Percentiles rank a stretch among this genome's conserved stretches.
These are phyloP conservation scores for Hippocampus comes DNA, from an alignment of 2,113 vertebrate species.

Conservation along the genomic window DNA sequence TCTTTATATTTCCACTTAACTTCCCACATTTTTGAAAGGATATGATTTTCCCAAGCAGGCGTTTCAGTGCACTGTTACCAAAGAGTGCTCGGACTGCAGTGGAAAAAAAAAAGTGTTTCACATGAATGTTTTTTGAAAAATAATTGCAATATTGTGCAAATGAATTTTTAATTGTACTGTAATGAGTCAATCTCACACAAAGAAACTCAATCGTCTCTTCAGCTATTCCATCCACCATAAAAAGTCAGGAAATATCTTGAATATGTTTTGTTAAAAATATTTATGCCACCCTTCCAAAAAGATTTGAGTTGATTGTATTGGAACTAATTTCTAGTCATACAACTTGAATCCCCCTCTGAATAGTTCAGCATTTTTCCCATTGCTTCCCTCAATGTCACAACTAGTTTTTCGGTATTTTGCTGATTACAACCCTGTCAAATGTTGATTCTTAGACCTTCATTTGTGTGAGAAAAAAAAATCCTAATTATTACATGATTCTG, in stretches of 20 bases:
- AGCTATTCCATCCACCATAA: too few relatives aligned
- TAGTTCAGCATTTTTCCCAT: too few relatives aligned
- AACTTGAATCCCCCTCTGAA: too few relatives aligned
- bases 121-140: background rate
- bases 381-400: too few relatives aligned
- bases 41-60: conserved; percentile 25
- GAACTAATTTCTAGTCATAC: too few relatives aligned
- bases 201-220: too few relatives aligned
- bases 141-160: background rate
- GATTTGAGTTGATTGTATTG: too few relatives aligned
- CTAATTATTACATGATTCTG: background rate
- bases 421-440: too few relatives aligned
- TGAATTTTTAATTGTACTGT: background rate
- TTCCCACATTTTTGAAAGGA: conserved; percentile 19
- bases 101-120: background rate
- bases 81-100: background rate
- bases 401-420: too few relatives aligned
- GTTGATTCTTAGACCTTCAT: background rate
- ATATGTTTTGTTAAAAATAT: too few relatives aligned
- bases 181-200: background rate
- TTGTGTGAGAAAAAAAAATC: background rate
- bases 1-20: conserved; percentile 15
- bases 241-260: too few relatives aligned
- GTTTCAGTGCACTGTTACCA: conserved; percentile 1
- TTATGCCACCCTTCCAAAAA: too few relatives aligned